A percentile compares a stretch with the other conserved stretches of the same genome.
These are phyloP conservation scores for Lasioglossum lativentre DNA, from an alignment of 2,888 invertebrate species.

Conservation along the genomic window DNA sequence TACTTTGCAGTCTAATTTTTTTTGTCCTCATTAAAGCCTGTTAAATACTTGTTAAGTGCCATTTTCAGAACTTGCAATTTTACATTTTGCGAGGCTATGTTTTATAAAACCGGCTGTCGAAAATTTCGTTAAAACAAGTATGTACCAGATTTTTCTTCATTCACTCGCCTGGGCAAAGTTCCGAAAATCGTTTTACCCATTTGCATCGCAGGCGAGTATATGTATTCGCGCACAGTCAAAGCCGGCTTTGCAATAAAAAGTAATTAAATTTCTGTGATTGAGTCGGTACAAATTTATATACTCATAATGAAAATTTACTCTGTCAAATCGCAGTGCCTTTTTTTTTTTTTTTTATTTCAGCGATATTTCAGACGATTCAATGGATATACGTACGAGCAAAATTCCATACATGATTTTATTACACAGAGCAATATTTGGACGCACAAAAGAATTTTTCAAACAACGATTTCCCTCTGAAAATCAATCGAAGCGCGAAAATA, in stretches of 20 bases:
- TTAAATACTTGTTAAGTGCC: not conserved
- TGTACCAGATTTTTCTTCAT: not conserved
- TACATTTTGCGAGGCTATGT: not conserved
- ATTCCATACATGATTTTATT: not conserved
- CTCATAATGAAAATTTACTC: not conserved
- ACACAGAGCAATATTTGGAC: not conserved
- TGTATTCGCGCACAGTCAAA: not conserved
- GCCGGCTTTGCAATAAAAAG: not conserved
- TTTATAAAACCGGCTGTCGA: not conserved
- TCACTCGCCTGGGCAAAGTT: not conserved
- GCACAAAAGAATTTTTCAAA: slow-evolving; percentile 1
- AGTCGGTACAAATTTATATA: not conserved
- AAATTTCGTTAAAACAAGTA: not conserved
- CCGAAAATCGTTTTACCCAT: not conserved
- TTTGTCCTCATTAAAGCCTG: too few species aligned
- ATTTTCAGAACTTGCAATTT: not conserved
- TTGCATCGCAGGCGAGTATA: slow-evolving; percentile 4
- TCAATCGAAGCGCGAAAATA: not conserved
- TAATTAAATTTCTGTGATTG: not conserved
- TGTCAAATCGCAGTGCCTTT: not conserved
- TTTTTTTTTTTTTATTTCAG: not conserved
- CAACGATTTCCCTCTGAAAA: not conserved
- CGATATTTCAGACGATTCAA: not conserved
- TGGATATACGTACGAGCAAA: not conserved
- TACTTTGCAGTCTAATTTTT: too few species aligned